Conservation (phyloP, 1,140 invertebrate genomes). For the Teleogryllus occipitalis region DNA sequence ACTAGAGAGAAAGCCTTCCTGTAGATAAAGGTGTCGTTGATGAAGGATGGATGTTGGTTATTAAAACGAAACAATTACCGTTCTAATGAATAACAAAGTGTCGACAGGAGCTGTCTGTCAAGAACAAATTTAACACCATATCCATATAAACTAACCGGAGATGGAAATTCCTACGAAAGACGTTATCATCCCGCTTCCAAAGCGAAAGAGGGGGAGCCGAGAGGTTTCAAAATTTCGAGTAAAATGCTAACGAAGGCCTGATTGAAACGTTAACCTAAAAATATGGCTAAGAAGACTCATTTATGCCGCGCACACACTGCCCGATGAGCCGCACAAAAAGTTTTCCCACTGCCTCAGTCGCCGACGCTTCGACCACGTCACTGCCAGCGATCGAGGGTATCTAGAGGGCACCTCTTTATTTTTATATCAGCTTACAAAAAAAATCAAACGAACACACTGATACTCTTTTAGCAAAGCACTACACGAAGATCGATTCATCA, state of each 20-base stretch:
- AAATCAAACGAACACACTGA: no score
- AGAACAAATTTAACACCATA: neutral
- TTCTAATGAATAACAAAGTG: neutral
- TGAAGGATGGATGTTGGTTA: neutral
- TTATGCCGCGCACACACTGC: neutral
- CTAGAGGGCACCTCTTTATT: no score
- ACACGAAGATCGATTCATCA: no score
- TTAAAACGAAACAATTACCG: neutral
- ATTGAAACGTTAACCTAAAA: neutral
- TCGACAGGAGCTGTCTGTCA: neutral
- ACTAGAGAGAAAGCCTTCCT: no score
- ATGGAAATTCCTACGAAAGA: neutral
- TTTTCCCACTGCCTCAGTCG: no score
- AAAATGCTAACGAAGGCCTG: neutral
- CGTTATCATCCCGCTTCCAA: neutral
- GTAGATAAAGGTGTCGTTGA: no score
- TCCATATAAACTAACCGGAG: neutral
- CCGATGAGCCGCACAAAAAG: no score
- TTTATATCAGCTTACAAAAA: no score
- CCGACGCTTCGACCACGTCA: no score
- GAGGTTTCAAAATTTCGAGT: neutral
- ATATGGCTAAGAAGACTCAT: neutral
- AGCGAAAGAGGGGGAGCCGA: neutral
- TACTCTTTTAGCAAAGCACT: no score
- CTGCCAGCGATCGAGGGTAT: no score